Evolutionary conservation across 1,140 invertebrate genomes (phyloP).

Genomic region (Micrasema longulum): DNA sequence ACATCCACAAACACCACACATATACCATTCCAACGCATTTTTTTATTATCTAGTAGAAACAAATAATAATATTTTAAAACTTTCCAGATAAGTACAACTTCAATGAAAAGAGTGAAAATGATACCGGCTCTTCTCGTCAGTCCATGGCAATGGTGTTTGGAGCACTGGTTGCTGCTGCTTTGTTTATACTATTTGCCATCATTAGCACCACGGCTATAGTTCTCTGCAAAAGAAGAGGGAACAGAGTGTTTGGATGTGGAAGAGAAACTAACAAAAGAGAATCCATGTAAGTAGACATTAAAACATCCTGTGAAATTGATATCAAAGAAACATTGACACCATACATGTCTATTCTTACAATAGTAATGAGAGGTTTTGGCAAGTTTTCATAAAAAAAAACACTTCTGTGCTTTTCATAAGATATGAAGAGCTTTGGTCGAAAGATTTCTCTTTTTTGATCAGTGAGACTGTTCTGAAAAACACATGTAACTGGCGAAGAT

Average conservation of each 20-base stretch:
- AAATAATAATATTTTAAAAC: not conserved
- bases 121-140: constrained; percentile 30
- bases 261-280: constrained; percentile 40
- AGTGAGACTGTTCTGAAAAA: too few relatives aligned
- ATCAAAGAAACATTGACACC: too few relatives aligned
- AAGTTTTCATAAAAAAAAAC: too few relatives aligned
- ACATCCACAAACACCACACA: too few relatives aligned
- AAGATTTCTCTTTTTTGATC: too few relatives aligned
- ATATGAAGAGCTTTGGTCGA: too few relatives aligned
- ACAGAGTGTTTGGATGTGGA: constrained; percentile 35
- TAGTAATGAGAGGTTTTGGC: too few relatives aligned
- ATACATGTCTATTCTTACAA: too few relatives aligned
- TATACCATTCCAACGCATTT: not conserved
- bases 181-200: constrained; percentile 47
- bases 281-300: constrained; percentile 47
- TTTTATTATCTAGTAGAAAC: not conserved
- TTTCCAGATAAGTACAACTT: constrained; percentile 26
- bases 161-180: constrained; percentile 45
- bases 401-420: too few relatives aligned
- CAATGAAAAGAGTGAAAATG: not conserved
- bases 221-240: constrained; percentile 43
- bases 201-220: constrained; percentile 42
- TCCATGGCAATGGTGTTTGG: constrained; percentile 51
- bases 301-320: too few relatives aligned
- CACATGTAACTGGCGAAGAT: too few relatives aligned